Evolutionary conservation across 2,888 invertebrate species (phyloP).

Genomic region (Amphipoea lucens): DNA sequence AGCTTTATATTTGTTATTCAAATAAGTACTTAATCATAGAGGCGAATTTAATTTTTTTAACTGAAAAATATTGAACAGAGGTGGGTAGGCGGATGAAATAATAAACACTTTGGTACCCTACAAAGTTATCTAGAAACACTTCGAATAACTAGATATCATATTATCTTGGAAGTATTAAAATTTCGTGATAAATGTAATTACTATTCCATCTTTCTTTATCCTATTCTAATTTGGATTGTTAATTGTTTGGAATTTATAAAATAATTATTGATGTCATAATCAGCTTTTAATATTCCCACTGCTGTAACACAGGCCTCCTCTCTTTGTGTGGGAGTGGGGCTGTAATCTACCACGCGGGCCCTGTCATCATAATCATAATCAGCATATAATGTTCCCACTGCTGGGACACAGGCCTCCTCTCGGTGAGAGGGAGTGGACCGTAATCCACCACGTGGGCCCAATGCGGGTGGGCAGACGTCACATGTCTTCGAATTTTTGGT

Average conservation of each 20-base stretch:
- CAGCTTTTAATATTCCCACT: too few relatives aligned
- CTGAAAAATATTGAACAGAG: neutral
- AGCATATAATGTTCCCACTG: too few relatives aligned
- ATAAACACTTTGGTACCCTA: neutral
- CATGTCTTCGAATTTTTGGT: too few relatives aligned
- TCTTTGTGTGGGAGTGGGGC: too few relatives aligned
- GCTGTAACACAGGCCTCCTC: too few relatives aligned
- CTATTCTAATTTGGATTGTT: neutral
- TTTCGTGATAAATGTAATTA: neutral
- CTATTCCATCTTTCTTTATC: neutral
- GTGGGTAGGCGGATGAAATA: neutral
- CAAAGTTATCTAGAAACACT: neutral
- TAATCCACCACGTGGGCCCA: too few relatives aligned
- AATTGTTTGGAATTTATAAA: neutral
- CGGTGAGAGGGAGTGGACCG: too few relatives aligned
- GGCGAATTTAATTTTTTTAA: neutral
- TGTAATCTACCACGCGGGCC: too few relatives aligned
- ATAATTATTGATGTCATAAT: too few relatives aligned
- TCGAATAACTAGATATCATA: neutral
- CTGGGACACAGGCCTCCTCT: too few relatives aligned
- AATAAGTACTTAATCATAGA: slow-evolving; percentile 13
- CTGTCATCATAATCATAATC: too few relatives aligned
- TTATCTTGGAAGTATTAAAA: neutral
- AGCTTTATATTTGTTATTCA: slow-evolving; percentile 41
- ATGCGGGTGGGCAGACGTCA: too few relatives aligned